Conservation (phyloP, 2,797 vertebrate species). For the Silurus aristotelis region DNA sequence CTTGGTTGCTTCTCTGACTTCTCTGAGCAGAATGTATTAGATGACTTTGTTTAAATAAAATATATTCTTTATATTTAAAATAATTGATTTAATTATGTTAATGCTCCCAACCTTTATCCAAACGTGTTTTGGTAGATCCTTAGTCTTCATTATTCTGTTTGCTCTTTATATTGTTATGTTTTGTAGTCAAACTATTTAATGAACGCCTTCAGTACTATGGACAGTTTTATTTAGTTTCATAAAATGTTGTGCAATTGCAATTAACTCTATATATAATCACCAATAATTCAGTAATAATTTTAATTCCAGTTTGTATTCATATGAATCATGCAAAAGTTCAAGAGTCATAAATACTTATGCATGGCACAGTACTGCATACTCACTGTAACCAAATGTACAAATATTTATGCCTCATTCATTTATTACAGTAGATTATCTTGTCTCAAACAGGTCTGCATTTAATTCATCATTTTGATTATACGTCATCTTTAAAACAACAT, state of each 20-base stretch:
- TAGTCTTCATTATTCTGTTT: not conserved
- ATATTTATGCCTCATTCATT: not conserved
- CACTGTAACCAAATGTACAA: not conserved
- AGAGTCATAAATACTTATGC: not conserved
- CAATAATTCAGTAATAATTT: not conserved
- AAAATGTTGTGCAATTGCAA: too few relatives aligned
- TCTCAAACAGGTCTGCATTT: not conserved
- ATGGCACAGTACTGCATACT: not conserved
- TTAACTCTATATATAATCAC: not conserved
- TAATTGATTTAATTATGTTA: not conserved
- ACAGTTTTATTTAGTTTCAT: not conserved
- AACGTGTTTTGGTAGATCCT: not conserved
- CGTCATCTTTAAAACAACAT: not conserved
- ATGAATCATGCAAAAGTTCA: not conserved
- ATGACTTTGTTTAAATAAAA: not conserved
- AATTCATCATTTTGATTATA: not conserved
- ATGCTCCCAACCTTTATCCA: not conserved
- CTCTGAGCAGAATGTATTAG: not conserved
- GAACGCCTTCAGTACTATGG: not conserved
- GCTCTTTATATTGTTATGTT: not conserved
- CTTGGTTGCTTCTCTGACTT: not conserved
- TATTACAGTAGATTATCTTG: not conserved
- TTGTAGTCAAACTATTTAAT: not conserved
- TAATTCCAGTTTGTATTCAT: not conserved
- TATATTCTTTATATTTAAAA: not conserved